These are phyloP conservation scores for Takifugu rubripes DNA, from an alignment of 2,797 vertebrate genomes.

Conservation along the genomic window DNA sequence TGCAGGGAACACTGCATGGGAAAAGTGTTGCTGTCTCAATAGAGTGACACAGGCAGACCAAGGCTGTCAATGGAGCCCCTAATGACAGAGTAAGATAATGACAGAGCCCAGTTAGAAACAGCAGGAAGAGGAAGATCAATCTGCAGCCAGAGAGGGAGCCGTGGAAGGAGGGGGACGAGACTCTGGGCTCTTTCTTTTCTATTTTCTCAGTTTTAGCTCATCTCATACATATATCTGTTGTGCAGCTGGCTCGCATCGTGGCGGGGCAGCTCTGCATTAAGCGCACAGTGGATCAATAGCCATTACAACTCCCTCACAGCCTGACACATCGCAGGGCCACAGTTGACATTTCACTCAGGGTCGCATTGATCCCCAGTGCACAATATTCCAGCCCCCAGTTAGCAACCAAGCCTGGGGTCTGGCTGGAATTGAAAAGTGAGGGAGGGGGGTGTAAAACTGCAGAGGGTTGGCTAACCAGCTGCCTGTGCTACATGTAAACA, in stretches of 20 bases:
- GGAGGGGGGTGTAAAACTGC: slow-evolving; percentile 68
- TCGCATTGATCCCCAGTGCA: slow-evolving; percentile 93
- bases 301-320: slow-evolving; percentile 99
- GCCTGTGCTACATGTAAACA: slow-evolving; percentile 87
- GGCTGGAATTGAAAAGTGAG: slow-evolving; percentile 85
- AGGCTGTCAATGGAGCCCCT: slow-evolving; percentile 94
- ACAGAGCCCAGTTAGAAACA: slow-evolving; percentile 99
- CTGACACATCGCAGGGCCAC: slow-evolving; percentile 93
- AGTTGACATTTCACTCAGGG: slow-evolving; percentile 97
- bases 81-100: slow-evolving; percentile 99
- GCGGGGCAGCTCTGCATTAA: slow-evolving; percentile 91
- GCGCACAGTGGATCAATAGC: slow-evolving; percentile 98
- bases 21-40: slow-evolving; percentile 99
- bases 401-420: slow-evolving; percentile 83
- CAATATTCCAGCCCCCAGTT: slow-evolving; percentile 92
- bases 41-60: slow-evolving; percentile 98
- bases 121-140: slow-evolving; percentile 99
- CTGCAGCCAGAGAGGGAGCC: slow-evolving; percentile 95
- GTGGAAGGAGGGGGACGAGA: slow-evolving; percentile 79
- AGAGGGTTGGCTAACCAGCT: slow-evolving; percentile 85
- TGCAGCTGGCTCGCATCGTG: slow-evolving; percentile 87
- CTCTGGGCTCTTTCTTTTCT: slow-evolving; percentile 78
- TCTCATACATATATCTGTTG: slow-evolving; percentile 83
- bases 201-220: slow-evolving; percentile 95
- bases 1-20: slow-evolving; percentile 93